These are phyloP conservation scores for Paramisgurnus dabryanus DNA, from an alignment of 2,113 vertebrate species.

Conservation along the genomic window DNA sequence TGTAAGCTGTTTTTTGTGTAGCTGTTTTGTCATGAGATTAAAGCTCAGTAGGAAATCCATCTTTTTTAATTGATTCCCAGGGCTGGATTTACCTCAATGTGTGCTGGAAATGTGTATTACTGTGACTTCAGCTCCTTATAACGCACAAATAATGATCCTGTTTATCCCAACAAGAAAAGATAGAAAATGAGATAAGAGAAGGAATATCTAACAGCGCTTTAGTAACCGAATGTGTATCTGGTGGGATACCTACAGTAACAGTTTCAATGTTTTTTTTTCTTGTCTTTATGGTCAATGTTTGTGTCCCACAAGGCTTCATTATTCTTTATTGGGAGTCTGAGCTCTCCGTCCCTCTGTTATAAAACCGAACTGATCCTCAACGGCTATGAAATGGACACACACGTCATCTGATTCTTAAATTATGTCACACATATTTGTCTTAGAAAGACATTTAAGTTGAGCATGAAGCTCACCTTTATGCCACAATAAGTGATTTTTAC, in stretches of 20 bases:
- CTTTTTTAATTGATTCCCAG: conserved; percentile 53
- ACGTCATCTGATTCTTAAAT: not conserved
- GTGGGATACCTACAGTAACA: not conserved
- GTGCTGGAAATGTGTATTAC: conserved; percentile 29
- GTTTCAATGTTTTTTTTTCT: conserved; percentile 4
- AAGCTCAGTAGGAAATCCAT: conserved; percentile 48
- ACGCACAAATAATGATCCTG: conserved; percentile 29
- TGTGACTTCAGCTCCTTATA: conserved; percentile 26
- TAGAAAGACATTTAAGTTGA: too few relatives aligned
- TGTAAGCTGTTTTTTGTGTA: not conserved
- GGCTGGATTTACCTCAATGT: conserved; percentile 47
- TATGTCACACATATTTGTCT: not conserved
- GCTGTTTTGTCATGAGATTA: conserved; percentile 56
- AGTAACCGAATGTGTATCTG: conserved; percentile 11
- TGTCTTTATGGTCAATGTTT: not conserved
- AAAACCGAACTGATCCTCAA: conserved; percentile 2
- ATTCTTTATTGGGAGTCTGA: conserved; percentile 32
- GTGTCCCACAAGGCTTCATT: conserved; percentile 36
- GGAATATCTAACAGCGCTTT: not conserved
- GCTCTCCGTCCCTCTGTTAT: conserved; percentile 25
- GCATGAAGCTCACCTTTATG: too few relatives aligned
- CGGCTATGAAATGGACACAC: conserved; percentile 9
- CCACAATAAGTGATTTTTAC: too few relatives aligned
- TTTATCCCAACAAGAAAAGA: conserved; percentile 38
- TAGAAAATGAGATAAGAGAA: not conserved